Conservation (phyloP, 1,140 invertebrate species). For the Brachionus asplanchnoidis region DNA sequence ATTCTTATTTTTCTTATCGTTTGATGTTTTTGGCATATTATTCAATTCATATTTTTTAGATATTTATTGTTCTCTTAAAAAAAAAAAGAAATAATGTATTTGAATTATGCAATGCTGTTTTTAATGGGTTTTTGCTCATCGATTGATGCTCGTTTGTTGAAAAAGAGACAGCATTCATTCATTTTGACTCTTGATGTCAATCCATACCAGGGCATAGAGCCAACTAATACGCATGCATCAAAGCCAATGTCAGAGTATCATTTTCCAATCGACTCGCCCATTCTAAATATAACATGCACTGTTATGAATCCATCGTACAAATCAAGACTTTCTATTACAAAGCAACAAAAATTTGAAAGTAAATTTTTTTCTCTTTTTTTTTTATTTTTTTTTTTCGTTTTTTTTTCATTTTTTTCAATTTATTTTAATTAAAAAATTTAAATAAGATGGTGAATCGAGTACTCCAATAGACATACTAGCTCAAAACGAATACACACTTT, state of each 20-base stretch:
- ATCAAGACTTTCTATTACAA: neutral
- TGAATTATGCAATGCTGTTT: neutral
- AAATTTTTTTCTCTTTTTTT: neutral
- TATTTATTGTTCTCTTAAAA: neutral
- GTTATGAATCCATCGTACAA: neutral
- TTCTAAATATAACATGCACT: conserved; percentile 16
- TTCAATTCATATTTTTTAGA: neutral
- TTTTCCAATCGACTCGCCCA: conserved; percentile 1
- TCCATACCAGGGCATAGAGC: neutral
- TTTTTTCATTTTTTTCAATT: too few relatives aligned
- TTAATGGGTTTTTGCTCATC: neutral
- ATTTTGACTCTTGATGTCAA: conserved; percentile 23
- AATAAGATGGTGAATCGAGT: neutral
- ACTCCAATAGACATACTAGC: neutral
- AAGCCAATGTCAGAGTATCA: neutral
- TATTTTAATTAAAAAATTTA: too few relatives aligned
- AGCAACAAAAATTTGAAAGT: conserved; percentile 35
- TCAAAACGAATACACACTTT: neutral
- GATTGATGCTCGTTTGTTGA: neutral
- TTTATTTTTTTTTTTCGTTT: neutral
- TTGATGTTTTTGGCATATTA: neutral
- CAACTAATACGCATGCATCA: neutral
- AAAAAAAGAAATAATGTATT: neutral
- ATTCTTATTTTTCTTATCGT: neutral
- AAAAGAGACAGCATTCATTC: neutral